Evolutionary conservation across 2,113 vertebrate genomes (phyloP), one percentile per base, ranked within the genome.

Genomic region (Syngnathus typhle): DNA sequence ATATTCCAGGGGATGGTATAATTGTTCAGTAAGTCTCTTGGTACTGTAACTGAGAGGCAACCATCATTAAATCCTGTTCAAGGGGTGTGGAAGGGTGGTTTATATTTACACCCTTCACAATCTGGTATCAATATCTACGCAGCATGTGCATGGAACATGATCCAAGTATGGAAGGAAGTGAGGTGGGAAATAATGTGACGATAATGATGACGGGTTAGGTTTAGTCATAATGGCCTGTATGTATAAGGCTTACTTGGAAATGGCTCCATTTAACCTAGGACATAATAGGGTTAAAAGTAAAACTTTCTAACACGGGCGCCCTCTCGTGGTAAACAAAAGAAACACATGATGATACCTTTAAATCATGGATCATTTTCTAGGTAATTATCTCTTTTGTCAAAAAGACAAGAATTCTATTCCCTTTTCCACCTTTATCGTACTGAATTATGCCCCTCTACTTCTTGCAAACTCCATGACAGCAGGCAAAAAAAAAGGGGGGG

Each of bases 381-480:
- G 3, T 32, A 32, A 0, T 32, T 32, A 32, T 32, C 2, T 32
- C 27, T 32, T 32, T 32, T 32, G 27, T 32, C 18, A 11, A 58
- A 56, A 39, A 38, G 9, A 11, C 18, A 56, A 32, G 23, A 10
- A n/a, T 4, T 60, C 58, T 1, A n/a, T n/a, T 41, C 10, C 38
- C 21, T 41, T 41, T 4, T 61, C 19, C 19, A 44, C 60, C 23
- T 62, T 27, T 13, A 60, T 38, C 38, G 59, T 15, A 15, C 11
- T 43, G 12, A 8, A 43, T 32, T 15, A 21, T 27, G 6, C 3
- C 15, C 55, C 32, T 36, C 55, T 32, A 16, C 63, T 75, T 77
- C 81, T 85, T 83, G 84, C 79, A 81, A 86, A 86, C 77, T 82
- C 84, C 75, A 88, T 92, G 89, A 92, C 90, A 91, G 85, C 85